phyloP scores from a whole-genome alignment of 2,113 vertebrate genomes.

The Tragulus kanchil region DNA sequence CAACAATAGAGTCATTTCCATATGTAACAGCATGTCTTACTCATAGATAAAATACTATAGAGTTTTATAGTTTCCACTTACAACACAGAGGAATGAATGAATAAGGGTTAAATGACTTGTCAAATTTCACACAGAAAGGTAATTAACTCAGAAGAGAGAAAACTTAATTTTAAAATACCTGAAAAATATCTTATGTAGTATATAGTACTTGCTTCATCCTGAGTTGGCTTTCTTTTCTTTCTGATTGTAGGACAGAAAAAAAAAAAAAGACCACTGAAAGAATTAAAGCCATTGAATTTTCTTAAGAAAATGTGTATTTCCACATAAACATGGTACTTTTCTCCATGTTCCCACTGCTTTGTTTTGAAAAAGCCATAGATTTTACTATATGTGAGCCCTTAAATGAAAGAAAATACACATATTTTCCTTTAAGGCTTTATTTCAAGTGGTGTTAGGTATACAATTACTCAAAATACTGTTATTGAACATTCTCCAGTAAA shows the following conservation, averaged over 20 bases:
- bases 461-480: constrained; percentile 65
- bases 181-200: constrained; percentile 10
- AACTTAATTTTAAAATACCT: constrained; percentile 58
- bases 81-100: neutral
- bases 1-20: neutral
- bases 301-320: constrained; percentile 57
- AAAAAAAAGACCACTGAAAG: neutral
- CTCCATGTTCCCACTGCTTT: constrained; percentile 41
- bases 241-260: neutral
- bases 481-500: constrained; percentile 8
- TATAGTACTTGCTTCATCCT: constrained; percentile 12
- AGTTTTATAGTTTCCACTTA: constrained; percentile 9
- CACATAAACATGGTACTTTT: constrained; percentile 51
- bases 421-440: constrained; percentile 45
- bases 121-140: constrained; percentile 50
- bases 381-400: neutral
- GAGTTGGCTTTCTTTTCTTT: constrained; percentile 29
- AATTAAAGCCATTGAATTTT: constrained; percentile 36
- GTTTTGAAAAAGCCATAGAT: constrained; percentile 23
- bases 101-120: constrained; percentile 37
- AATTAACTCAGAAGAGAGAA: constrained; percentile 1
- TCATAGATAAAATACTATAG: neutral
- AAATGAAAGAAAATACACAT: constrained; percentile 40
- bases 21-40: neutral
- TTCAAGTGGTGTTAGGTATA: constrained; percentile 40